Evolutionary conservation across 2,797 vertebrate genomes (phyloP).

Genomic region (Distichodus sexfasciatus): DNA sequence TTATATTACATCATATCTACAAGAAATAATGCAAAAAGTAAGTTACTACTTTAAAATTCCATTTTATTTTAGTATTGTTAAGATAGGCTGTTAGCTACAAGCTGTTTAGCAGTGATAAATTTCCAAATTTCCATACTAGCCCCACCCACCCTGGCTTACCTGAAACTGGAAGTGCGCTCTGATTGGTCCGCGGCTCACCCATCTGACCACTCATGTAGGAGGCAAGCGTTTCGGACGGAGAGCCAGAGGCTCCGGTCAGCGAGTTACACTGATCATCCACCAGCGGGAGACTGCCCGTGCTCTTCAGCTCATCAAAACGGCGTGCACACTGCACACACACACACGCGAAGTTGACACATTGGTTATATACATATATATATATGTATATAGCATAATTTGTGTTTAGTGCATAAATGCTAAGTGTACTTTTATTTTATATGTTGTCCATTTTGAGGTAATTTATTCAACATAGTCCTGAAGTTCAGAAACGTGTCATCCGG

Average conservation of each 20-base stretch:
- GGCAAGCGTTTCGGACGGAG: slow-evolving; percentile 76
- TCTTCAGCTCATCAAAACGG: slow-evolving; percentile 93
- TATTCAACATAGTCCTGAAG: background rate
- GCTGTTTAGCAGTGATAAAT: no score
- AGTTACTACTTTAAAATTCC: no score
- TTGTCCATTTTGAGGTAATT: background rate
- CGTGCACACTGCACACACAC: slow-evolving; percentile 81
- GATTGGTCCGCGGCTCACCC: slow-evolving; percentile 70
- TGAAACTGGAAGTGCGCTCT: slow-evolving; percentile 75
- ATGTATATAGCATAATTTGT: no score
- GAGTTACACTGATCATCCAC: slow-evolving; percentile 88
- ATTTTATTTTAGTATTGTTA: no score
- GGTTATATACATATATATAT: background rate
- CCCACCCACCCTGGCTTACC: slow-evolving; percentile 64
- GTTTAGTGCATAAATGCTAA: no score
- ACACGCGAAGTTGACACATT: slow-evolving; percentile 6
- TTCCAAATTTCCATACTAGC: no score
- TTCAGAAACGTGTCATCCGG: background rate
- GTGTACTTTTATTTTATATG: background rate
- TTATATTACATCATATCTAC: no score
- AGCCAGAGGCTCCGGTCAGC: slow-evolving; percentile 74
- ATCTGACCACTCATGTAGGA: slow-evolving; percentile 79
- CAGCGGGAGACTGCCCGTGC: slow-evolving; percentile 77
- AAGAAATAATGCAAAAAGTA: no score
- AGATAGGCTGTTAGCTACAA: no score